Evolutionary conservation across 1,140 invertebrate species (phyloP).

Genomic region (Bombus soroeensis): DNA sequence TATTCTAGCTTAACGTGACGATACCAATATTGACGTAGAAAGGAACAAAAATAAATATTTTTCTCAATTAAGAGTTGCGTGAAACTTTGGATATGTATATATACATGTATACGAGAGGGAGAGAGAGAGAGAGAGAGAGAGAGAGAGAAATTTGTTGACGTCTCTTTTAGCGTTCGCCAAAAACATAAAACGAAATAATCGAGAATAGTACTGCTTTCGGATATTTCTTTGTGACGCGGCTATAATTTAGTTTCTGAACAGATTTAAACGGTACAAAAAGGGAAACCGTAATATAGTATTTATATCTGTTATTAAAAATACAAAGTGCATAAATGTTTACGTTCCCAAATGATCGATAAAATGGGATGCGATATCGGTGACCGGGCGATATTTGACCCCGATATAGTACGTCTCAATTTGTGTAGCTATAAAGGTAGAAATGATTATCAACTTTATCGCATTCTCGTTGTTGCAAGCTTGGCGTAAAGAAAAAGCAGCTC

Average conservation of each 20-base stretch:
- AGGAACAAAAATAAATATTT: neutral
- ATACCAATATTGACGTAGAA: neutral
- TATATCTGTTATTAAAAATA: slow-evolving; percentile 33
- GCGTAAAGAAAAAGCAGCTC: too few relatives aligned
- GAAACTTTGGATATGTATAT: neutral
- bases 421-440: slow-evolving; percentile 10
- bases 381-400: neutral
- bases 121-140: neutral
- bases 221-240: neutral
- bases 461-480: neutral
- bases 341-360: slow-evolving; percentile 17
- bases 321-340: slow-evolving; percentile 32
- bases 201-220: too few relatives aligned
- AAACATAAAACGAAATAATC: slow-evolving; percentile 19
- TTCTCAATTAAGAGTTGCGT: neutral
- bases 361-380: slow-evolving; percentile 19
- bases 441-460: neutral
- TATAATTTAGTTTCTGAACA: slow-evolving; percentile 17
- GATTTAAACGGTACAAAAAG: neutral
- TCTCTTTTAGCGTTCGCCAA: neutral
- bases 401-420: slow-evolving; percentile 27
- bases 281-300: neutral
- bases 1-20: neutral
- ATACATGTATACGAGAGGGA: neutral
- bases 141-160: neutral